Evolutionary conservation across 2,888 invertebrate species (phyloP), one percentile per base, ranked within the genome.

Genomic region (Conops quadrifasciatus): DNA sequence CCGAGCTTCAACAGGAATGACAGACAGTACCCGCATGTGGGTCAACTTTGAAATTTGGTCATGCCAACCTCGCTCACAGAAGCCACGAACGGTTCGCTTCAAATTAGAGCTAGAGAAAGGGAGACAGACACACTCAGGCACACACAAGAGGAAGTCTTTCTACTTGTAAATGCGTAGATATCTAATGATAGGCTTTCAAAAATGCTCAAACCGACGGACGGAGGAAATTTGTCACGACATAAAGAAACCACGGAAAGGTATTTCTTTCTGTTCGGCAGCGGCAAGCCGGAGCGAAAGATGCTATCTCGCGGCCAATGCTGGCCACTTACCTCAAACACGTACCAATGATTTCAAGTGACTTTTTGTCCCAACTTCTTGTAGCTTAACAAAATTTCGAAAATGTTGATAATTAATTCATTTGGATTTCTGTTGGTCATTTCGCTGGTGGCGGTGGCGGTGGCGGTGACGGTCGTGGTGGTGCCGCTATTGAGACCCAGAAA

Each of bases 331-430:
- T 60, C 67, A 56, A n/a, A 30, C 21, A 43, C 36, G 47, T 36
- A 21, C 21, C 66, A 21, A 53, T 24, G 63, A 63, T 56, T 56
- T 53, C 56, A 58, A 28, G 60, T 24, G 67, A 70, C 47, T 30
- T 43, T 21, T 70, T 77, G 72, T 66, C 74, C 51, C 59, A 21
- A 5, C 28, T 51, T 64, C 60, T 49, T 19, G 47, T 36, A 59
- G n/a, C 69, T 71, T 81, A 78, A 81, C 78, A 64, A 47, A 64
- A 49, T 7, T 71, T 74, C 70, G 51, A 63, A 80, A 81, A 83
- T 77, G 71, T 75, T 81, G 79, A 79, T 83, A 83, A 83, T 83
- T 83, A 83, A 82, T 83, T 83, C 80, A 81, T 80, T 36, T 36
- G 36, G 9, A 36, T 36, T 80, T 78, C 78, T 73, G 75, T 77